Evolutionary conservation across 2,113 vertebrate genomes (phyloP).

Genomic region (Phocoena phocoena): DNA sequence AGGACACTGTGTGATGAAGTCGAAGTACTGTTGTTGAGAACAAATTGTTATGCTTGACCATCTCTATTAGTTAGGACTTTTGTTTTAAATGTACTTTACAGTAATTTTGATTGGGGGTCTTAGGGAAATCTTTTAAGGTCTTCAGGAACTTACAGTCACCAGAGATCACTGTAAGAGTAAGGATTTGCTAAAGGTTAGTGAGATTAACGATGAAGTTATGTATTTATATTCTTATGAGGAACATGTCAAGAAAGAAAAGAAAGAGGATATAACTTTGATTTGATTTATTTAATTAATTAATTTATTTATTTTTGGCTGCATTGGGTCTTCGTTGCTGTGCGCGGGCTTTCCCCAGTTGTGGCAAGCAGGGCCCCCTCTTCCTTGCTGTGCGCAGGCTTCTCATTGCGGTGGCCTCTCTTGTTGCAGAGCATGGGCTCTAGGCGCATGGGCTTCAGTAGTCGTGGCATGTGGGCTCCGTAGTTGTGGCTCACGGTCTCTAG

Average conservation of each 20-base stretch:
- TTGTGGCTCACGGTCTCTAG: too few species aligned
- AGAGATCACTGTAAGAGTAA: not conserved
- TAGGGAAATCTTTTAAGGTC: not conserved
- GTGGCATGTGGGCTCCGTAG: too few species aligned
- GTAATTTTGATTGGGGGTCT: not conserved
- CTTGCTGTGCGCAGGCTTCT: too few species aligned
- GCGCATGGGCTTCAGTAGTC: too few species aligned
- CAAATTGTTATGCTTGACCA: not conserved
- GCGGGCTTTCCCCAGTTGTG: too few species aligned
- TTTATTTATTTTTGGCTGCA: accelerated
- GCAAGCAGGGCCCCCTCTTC: too few species aligned
- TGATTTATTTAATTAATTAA: not conserved
- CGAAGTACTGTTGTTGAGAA: not conserved
- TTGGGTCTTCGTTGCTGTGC: too few species aligned
- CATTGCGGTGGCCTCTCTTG: too few species aligned
- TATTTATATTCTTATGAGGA: not conserved
- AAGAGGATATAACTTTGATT: not conserved
- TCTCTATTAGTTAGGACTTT: not conserved
- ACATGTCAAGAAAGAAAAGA: constrained; percentile 31
- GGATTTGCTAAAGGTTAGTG: not conserved
- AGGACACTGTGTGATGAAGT: not conserved
- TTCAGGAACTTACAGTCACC: not conserved
- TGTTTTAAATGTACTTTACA: not conserved
- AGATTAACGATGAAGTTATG: not conserved
- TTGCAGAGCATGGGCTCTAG: too few species aligned